phyloP scores from a whole-genome alignment of 2,113 vertebrate genomes.

The Alouatta palliata region DNA sequence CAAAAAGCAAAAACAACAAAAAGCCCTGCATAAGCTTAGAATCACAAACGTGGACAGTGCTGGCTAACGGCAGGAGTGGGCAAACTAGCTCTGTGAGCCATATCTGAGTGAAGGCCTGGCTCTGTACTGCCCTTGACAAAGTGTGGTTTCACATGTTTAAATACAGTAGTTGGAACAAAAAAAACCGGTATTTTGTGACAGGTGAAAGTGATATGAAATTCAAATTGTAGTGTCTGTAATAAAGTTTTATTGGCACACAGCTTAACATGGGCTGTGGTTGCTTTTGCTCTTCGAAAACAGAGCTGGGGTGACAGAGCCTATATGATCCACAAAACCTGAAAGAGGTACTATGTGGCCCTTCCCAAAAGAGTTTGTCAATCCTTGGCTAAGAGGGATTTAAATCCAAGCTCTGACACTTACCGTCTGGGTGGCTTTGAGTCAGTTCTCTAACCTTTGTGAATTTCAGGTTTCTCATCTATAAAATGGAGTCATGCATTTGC shows the following conservation, averaged over 20 bases:
- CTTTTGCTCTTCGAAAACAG: background rate
- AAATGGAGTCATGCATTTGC: background rate
- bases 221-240: slow-evolving; percentile 6
- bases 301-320: rapidly evolving
- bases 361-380: background rate
- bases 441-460: background rate
- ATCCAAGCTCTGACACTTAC: background rate
- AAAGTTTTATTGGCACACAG: background rate
- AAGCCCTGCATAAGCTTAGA: rapidly evolving
- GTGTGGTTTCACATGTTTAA: background rate
- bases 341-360: background rate
- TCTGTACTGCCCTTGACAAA: background rate
- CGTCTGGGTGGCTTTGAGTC: background rate
- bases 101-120: background rate
- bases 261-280: rapidly evolving
- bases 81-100: rapidly evolving
- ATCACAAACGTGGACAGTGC: background rate
- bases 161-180: background rate
- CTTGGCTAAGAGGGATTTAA: background rate
- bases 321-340: background rate
- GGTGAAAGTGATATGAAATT: slow-evolving; percentile 6
- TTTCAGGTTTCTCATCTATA: background rate
- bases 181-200: background rate
- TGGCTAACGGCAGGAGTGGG: background rate
- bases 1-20: no score